A percentile compares a stretch with the other conserved stretches of the same genome.
phyloP scores from a whole-genome alignment of 2,113 vertebrate genomes.

The Bucco capensis region DNA sequence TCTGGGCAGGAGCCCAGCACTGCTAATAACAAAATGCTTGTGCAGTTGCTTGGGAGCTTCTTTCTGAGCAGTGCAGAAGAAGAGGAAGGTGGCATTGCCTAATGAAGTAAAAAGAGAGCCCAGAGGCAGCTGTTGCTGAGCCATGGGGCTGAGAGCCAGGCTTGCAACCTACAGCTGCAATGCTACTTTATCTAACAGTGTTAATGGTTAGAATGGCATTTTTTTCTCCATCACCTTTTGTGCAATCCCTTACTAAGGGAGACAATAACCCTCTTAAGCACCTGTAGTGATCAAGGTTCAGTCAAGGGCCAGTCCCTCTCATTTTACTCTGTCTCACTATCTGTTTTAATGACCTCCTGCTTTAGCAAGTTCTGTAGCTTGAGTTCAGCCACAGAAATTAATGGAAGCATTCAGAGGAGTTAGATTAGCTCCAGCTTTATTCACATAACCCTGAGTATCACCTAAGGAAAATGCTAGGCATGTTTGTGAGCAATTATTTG shows the following conservation, averaged over 20 bases:
- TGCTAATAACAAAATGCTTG: background rate
- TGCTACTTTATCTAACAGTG: rapidly evolving
- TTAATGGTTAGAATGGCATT: background rate
- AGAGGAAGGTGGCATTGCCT: background rate
- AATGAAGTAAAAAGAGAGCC: background rate
- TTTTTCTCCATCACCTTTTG: background rate
- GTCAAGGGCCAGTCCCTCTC: background rate
- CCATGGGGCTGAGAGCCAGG: background rate
- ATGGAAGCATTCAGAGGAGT: background rate
- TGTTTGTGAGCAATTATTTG: background rate
- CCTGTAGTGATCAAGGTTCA: background rate
- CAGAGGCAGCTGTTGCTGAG: background rate
- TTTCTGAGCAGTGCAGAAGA: rapidly evolving
- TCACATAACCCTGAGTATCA: background rate
- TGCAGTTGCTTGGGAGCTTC: background rate
- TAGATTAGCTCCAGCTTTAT: background rate
- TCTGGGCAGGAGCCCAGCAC: background rate
- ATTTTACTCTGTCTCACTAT: background rate
- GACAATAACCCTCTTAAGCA: background rate
- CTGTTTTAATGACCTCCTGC: background rate
- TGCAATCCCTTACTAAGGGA: background rate
- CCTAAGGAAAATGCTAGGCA: background rate
- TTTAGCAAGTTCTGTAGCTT: background rate
- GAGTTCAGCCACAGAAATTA: background rate
- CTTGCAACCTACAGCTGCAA: background rate